Base-by-base conservation (phyloP, 1,140 invertebrate genomes). In the Drosophila erecta region DNA sequence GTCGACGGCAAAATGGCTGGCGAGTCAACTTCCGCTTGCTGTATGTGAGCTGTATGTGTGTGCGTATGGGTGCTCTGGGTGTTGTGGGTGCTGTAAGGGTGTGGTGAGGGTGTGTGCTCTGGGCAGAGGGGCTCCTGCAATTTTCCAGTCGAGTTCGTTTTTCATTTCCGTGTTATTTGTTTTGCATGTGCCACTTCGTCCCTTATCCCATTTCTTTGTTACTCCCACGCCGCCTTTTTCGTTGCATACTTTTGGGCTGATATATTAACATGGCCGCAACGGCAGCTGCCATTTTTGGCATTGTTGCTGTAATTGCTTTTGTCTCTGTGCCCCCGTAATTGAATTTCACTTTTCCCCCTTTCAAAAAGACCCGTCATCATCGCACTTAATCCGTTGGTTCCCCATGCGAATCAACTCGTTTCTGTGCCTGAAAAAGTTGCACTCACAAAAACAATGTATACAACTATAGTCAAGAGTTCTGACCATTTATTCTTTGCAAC, bases 111-210 rank as follows among this genome's bases (percentile, higher is more conserved):
- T 61, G 37, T 11, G 8, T 14, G 20, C 33, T 61, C 43, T 60
- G 54, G 27, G 27, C 40, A 33, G 58, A 49, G 56, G 57, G 24
- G 33, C 66, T 30, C 75, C 66, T 83, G 84, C 84, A 87, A 84
- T 87, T 89, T 87, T 87, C 79, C 84, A 89, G 84, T 79, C 58
- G 83, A 77, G 84, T 87, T 87, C 83, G 76, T 84, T 84, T 87
- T 89, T 87, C 84, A 89, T 89, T 87, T 87, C 84, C 76, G 59
- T 87, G 59, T 84, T 87, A 89, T 87, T 87, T 87, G 84, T 77
- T 87, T 87, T 89, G 70, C 79, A 89, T 87, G 46, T 47, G 47
- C 60, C 72, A 46, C 73, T 44, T 53, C 54, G 17, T 38, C 57
- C 15, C 35, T 40, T 54, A 33, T 30, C 24, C 41, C 46, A 64